Evolutionary conservation across 2,797 vertebrate species (phyloP), one percentile per base, ranked within the genome.

Genomic region (Tarsius wallacei): DNA sequence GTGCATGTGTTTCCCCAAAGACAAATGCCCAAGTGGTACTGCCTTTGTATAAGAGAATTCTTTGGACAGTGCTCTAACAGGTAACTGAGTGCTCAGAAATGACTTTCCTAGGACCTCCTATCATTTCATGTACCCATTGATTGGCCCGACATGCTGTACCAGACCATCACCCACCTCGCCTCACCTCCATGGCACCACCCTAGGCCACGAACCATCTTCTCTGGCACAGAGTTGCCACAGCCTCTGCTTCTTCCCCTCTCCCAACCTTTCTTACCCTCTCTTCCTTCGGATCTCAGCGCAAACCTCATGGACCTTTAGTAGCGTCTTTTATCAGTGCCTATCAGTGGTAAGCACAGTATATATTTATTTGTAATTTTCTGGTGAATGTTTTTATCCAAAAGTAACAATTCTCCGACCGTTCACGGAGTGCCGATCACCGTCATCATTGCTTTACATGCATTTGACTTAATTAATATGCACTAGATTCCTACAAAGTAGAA

Each of bases 71-170:
- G n/a, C 11, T 80, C 3, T 68, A 31, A n/a, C 17, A 63, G 11
- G 7, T 64, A 77, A 73, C 47, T 7, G 74, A 74, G 59, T 61
- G n/a, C 71, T 61, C 61, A 24, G 28, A 55, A 70, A 68, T 28
- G 31, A 91, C 66, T 81, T 85, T 59, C 51, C 70, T 71, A 53
- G 55, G 73, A 74, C 11, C 49, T 77, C 53, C 15, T 51, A 7
- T 71, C 85, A 66, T 87, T 80, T 96, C 64, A 68, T 73, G 53
- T 84, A n/a, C 33, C 86, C 64, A 80, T 42, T 90, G 31, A 36
- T 59, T 61, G 83, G 92, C 47, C 82, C 28, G 57, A 87, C 82
- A 83, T 49, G 59, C 47, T 86, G 5, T 57, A 36, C 31, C n/a
- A 63, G 59, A 16, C 26, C 33, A 28, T 42, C 53, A 66, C 22